phyloP scores from a whole-genome alignment of 2,888 invertebrate species.

The Idaea biselata region DNA sequence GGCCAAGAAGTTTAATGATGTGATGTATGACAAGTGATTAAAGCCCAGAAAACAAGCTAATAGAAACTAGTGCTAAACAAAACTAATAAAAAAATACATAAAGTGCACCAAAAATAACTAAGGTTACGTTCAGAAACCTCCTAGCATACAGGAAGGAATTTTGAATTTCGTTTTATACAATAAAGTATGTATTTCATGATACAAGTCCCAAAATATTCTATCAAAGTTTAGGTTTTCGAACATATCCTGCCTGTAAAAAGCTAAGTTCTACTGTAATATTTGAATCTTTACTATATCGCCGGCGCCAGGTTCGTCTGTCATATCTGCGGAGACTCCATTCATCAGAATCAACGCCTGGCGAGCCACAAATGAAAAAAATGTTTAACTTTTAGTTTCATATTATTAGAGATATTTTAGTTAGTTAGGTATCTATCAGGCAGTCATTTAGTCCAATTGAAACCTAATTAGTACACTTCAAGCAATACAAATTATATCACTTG shows the following conservation, averaged over 20 bases:
- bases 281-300: constrained; percentile 68
- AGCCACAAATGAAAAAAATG: constrained; percentile 60
- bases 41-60: constrained; percentile 14
- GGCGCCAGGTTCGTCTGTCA: constrained; percentile 62
- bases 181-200: constrained; percentile 27
- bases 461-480: constrained; percentile 25
- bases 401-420: constrained; percentile 16
- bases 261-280: constrained; percentile 65
- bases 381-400: constrained; percentile 38
- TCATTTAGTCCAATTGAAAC: constrained; percentile 32
- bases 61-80: constrained; percentile 24
- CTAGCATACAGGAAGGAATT: constrained; percentile 41
- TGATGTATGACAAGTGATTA: constrained; percentile 1
- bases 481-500: constrained; percentile 9
- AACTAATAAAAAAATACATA: constrained; percentile 25
- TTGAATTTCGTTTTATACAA: constrained; percentile 33
- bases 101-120: constrained; percentile 34
- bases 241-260: constrained; percentile 70
- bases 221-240: constrained; percentile 67
- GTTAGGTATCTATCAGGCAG: constrained; percentile 26
- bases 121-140: constrained; percentile 79
- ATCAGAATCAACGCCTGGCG: constrained; percentile 73
- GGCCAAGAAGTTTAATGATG: too few species aligned
- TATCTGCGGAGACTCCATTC: constrained; percentile 72
- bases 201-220: constrained; percentile 27